Conservation (phyloP, 2,888 invertebrate genomes). For the Philhelius pedissequus region DNA sequence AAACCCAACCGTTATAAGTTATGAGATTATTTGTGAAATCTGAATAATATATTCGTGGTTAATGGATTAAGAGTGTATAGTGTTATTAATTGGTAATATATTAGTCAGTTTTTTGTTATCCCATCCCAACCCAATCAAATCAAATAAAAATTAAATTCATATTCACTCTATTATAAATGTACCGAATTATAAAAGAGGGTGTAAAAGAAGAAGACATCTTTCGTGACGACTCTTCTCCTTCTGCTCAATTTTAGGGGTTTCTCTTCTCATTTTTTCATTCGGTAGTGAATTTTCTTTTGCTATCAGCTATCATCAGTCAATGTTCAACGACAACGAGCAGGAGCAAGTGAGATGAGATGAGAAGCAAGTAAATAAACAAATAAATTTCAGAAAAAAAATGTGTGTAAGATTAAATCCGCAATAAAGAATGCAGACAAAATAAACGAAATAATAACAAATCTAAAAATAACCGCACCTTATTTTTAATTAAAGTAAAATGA, state of each 20-base stretch:
- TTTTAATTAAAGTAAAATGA: neutral
- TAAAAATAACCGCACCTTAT: constrained; percentile 20
- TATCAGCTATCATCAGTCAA: neutral
- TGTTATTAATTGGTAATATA: neutral
- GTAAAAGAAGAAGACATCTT: neutral
- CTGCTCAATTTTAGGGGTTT: constrained; percentile 10
- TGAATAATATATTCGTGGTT: too few relatives aligned
- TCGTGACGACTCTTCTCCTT: neutral
- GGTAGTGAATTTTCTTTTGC: neutral
- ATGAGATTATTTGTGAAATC: neutral
- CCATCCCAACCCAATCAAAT: too few relatives aligned
- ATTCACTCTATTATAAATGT: neutral
- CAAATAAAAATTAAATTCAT: neutral
- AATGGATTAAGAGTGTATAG: neutral
- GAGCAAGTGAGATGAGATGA: constrained; percentile 32
- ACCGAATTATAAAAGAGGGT: neutral
- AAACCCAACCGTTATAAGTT: too few relatives aligned
- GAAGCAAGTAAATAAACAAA: constrained; percentile 50
- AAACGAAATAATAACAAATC: neutral
- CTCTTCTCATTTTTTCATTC: neutral
- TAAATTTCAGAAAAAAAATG: neutral
- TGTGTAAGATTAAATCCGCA: constrained; percentile 39
- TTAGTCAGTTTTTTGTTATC: neutral
- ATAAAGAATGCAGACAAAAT: constrained; percentile 5
- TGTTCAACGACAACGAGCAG: too few relatives aligned